These are phyloP conservation scores for Menura novaehollandiae DNA, from an alignment of 2,113 vertebrate species.

Conservation along the genomic window DNA sequence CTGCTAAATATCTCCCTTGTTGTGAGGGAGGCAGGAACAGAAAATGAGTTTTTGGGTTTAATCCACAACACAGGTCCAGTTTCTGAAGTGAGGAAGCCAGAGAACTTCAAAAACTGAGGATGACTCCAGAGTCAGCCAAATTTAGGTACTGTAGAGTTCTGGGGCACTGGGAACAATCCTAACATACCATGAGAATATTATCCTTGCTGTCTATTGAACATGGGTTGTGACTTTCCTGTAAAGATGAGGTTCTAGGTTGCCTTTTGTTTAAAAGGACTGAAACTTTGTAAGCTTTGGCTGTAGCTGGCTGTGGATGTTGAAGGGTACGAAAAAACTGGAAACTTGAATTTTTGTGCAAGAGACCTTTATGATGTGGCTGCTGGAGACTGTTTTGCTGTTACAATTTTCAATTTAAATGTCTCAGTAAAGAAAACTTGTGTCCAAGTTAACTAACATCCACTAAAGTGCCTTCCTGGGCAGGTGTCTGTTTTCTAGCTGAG, in stretches of 20 bases:
- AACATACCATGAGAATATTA: background rate
- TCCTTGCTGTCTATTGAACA: background rate
- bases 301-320: background rate
- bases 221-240: background rate
- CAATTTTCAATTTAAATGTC: background rate
- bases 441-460: background rate
- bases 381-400: background rate
- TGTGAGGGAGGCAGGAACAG: background rate
- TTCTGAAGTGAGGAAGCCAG: background rate
- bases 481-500: background rate
- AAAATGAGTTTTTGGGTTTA: conserved; percentile 6
- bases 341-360: background rate
- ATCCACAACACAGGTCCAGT: background rate
- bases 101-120: background rate
- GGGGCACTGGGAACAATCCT: background rate
- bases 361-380: background rate
- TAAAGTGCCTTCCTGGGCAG: background rate
- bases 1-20: background rate
- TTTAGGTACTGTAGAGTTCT: background rate
- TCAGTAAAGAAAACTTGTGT: background rate
- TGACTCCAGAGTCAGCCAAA: background rate
- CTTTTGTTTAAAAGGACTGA: background rate
- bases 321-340: background rate
- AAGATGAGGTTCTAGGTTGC: background rate
- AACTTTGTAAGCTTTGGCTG: background rate